Conservation (phyloP, 2,888 invertebrate genomes). For the Nymphalis c-album region DNA sequence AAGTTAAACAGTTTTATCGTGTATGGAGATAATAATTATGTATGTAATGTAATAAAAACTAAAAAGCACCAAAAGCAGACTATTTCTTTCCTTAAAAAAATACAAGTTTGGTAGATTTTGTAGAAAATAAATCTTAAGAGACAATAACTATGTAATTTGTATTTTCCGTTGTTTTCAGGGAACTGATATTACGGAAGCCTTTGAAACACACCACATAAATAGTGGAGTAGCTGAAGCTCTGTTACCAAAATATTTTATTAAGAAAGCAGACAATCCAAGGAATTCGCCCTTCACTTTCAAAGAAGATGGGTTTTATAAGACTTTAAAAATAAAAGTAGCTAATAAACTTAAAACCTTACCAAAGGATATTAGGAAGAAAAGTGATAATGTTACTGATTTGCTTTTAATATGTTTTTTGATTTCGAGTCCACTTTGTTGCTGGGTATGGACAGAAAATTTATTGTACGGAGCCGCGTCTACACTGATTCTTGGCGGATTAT, state of each 20-base stretch:
- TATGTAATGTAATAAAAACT: too few species aligned
- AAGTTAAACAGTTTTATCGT: too few species aligned
- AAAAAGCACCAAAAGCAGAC: too few species aligned
- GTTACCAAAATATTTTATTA: constrained; percentile 85
- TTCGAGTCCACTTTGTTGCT: constrained; percentile 56
- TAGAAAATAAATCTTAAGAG: too few species aligned
- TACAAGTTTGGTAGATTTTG: too few species aligned
- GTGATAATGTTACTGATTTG: constrained; percentile 59
- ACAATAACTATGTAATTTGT: too few species aligned
- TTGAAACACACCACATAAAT: constrained; percentile 83
- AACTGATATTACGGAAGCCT: constrained; percentile 85
- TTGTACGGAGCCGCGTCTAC: constrained; percentile 54
- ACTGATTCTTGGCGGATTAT: constrained; percentile 49
- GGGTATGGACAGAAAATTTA: constrained; percentile 55
- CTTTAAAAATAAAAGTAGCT: constrained; percentile 83
- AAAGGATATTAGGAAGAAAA: constrained; percentile 54
- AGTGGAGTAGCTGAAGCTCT: constrained; percentile 79
- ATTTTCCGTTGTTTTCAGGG: constrained; percentile 64
- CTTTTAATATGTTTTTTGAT: constrained; percentile 54
- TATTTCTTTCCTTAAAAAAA: too few species aligned
- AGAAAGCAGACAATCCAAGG: constrained; percentile 82
- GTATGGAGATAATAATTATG: too few species aligned
- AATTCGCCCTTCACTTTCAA: constrained; percentile 88
- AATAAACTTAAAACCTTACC: constrained; percentile 80
- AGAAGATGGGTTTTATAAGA: constrained; percentile 88